phyloP scores from a whole-genome alignment of 2,113 vertebrate genomes.

The Ceyx margarethae region DNA sequence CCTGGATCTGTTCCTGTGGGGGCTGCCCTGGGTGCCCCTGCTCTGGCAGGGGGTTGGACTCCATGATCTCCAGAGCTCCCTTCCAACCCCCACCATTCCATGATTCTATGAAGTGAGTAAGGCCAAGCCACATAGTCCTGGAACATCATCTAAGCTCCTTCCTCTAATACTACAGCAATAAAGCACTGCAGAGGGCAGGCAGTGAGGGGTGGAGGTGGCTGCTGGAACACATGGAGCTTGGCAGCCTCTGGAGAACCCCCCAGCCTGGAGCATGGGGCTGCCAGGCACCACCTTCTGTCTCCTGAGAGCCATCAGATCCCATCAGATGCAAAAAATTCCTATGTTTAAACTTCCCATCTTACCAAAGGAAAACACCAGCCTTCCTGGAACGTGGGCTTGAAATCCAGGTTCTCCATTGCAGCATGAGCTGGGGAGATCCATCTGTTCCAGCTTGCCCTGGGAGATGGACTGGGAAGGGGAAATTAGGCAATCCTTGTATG shows the following conservation, averaged over 20 bases:
- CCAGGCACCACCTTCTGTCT: background rate
- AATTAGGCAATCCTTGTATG: background rate
- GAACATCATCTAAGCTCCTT: background rate
- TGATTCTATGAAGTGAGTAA: background rate
- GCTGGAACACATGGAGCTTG: background rate
- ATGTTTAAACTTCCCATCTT: background rate
- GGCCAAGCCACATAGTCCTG: background rate
- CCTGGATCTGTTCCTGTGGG: too few relatives aligned
- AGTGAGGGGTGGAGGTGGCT: too few relatives aligned
- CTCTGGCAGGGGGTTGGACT: too few relatives aligned
- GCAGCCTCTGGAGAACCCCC: fast-evolving
- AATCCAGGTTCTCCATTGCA: constrained; percentile 15
- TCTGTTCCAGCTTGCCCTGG: background rate
- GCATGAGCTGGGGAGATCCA: background rate
- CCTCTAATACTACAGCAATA: background rate
- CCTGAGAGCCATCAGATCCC: too few relatives aligned
- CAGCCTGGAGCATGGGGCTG: fast-evolving
- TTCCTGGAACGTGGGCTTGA: background rate
- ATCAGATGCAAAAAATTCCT: background rate
- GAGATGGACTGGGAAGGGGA: background rate
- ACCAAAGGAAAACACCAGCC: background rate
- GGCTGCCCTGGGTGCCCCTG: too few relatives aligned
- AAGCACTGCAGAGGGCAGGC: background rate
- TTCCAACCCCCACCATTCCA: too few relatives aligned
- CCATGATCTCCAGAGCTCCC: too few relatives aligned